These are phyloP conservation scores for Heliconius melpomene DNA, from an alignment of 1,140 invertebrate genomes.

Conservation along the genomic window DNA sequence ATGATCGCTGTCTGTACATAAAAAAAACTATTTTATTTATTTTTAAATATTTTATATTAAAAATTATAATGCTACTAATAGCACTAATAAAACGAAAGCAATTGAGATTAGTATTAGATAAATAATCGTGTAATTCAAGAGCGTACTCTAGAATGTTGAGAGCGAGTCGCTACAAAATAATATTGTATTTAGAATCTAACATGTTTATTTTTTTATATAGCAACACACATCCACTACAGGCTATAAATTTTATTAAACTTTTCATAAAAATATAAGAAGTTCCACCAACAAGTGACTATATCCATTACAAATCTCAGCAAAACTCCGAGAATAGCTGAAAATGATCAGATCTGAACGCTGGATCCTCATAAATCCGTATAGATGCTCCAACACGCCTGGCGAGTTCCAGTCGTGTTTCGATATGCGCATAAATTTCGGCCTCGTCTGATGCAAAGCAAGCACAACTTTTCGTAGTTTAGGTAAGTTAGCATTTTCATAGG, in stretches of 20 bases:
- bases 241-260: too few species aligned
- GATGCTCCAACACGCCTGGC: constrained; percentile 5
- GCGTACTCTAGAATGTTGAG: too few species aligned
- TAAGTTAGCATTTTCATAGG: constrained; percentile 27
- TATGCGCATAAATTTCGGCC: constrained; percentile 63
- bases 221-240: too few species aligned
- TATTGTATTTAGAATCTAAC: too few species aligned
- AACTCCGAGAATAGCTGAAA: not conserved
- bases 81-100: too few species aligned
- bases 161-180: too few species aligned
- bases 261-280: not conserved
- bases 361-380: constrained; percentile 5
- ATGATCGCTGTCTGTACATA: too few species aligned
- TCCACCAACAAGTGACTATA: not conserved
- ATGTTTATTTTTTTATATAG: too few species aligned
- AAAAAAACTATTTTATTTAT: too few species aligned
- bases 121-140: too few species aligned
- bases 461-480: constrained; percentile 34
- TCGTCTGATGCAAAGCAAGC: constrained; percentile 29
- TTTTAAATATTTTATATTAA: too few species aligned
- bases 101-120: not conserved
- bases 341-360: not conserved
- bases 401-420: constrained; percentile 45
- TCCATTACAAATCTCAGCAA: not conserved
- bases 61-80: too few species aligned